A percentile compares a stretch with the other conserved stretches of the same genome.
Evolutionary conservation across 2,888 invertebrate genomes (phyloP).

Genomic region (Onchidella celtica): DNA sequence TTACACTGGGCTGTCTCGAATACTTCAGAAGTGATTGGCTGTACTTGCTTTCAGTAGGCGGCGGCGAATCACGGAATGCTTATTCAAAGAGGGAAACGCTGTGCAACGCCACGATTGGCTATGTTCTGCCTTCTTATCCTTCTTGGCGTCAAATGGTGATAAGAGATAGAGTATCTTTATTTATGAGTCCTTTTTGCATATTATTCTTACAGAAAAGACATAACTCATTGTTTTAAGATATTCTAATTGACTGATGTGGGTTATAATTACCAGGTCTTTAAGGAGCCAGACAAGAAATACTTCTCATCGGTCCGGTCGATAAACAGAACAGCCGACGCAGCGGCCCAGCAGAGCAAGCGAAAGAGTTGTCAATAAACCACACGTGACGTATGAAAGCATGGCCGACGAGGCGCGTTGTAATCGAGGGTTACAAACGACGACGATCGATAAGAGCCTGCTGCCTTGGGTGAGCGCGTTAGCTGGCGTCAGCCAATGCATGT

Average conservation of each 20-base stretch:
- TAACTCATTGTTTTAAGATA: too few species aligned
- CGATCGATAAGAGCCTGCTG: slow-evolving; percentile 36
- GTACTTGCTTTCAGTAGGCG: slow-evolving; percentile 88
- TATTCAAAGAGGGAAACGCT: slow-evolving; percentile 7
- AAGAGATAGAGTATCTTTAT: not conserved
- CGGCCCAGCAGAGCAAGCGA: slow-evolving; percentile 51
- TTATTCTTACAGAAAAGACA: not conserved
- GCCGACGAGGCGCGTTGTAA: not conserved
- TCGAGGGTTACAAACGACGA: slow-evolving; percentile 5
- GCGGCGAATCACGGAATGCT: slow-evolving; percentile 84
- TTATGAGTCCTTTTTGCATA: not conserved
- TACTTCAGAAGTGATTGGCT: slow-evolving; percentile 87
- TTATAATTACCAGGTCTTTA: too few species aligned
- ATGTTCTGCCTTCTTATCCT: slow-evolving; percentile 4
- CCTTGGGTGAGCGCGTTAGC: slow-evolving; percentile 36
- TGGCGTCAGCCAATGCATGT: not conserved
- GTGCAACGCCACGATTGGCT: slow-evolving; percentile 53
- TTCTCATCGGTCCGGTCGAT: slow-evolving; percentile 7
- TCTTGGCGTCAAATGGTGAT: not conserved
- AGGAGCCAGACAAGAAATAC: not conserved
- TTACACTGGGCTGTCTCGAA: slow-evolving; percentile 31
- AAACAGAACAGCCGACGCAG: slow-evolving; percentile 50
- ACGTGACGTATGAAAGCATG: slow-evolving; percentile 39
- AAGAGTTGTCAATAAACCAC: slow-evolving; percentile 53
- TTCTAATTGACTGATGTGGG: too few species aligned